phyloP scores from a whole-genome alignment of 1,140 invertebrate genomes.

The Lerema accius region DNA sequence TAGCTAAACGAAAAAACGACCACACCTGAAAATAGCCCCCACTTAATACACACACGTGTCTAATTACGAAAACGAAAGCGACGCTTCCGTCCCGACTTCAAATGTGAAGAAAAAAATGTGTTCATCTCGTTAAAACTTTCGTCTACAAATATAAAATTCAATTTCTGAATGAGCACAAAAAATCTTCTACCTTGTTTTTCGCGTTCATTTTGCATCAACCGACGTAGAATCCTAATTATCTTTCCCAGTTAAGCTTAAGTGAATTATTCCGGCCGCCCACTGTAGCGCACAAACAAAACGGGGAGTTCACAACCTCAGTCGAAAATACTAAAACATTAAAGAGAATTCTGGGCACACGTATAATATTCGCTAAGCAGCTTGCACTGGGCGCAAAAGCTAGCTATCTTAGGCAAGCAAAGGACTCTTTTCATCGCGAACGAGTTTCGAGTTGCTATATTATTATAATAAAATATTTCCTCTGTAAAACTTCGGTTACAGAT shows the following conservation, averaged over 20 bases:
- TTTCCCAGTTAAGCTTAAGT: constrained; percentile 82
- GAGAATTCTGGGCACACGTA: constrained; percentile 72
- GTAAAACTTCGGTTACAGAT: no score
- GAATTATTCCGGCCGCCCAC: constrained; percentile 80
- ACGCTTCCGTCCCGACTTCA: constrained; percentile 61
- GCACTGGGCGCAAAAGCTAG: constrained; percentile 68
- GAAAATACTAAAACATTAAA: constrained; percentile 82
- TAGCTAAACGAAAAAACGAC: constrained; percentile 40
- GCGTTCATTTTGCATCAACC: constrained; percentile 81
- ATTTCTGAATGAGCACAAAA: constrained; percentile 81
- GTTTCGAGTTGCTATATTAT: background rate
- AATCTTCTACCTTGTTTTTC: constrained; percentile 79
- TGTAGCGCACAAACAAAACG: constrained; percentile 80
- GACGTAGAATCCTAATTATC: constrained; percentile 82
- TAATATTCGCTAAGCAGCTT: constrained; percentile 76
- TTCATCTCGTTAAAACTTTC: constrained; percentile 79
- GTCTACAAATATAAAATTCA: constrained; percentile 82
- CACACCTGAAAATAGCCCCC: constrained; percentile 35
- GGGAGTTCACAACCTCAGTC: constrained; percentile 80
- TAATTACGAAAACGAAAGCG: constrained; percentile 64
- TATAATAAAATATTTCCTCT: no score
- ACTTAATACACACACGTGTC: constrained; percentile 42
- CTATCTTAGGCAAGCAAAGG: constrained; percentile 65
- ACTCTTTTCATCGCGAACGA: background rate
- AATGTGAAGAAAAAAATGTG: constrained; percentile 65